phyloP scores from a whole-genome alignment of 2,888 invertebrate genomes.

The Bombyx huttoni region DNA sequence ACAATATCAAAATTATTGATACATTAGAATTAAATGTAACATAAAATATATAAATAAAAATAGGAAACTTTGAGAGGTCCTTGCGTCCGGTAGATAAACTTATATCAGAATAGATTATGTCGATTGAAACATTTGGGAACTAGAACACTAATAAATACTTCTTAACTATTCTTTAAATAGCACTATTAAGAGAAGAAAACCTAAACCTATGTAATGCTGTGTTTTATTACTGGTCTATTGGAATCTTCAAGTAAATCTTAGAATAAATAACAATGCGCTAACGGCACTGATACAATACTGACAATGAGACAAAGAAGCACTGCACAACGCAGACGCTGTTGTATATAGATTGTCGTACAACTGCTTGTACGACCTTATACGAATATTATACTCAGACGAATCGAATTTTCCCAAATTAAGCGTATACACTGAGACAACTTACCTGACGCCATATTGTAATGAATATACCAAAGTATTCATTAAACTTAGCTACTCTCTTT shows the following conservation, averaged over 20 bases:
- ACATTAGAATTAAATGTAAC: slow-evolving; percentile 26
- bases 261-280: slow-evolving; percentile 37
- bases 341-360: slow-evolving; percentile 27
- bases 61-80: slow-evolving; percentile 86
- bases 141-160: slow-evolving; percentile 5
- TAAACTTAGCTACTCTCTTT: not conserved
- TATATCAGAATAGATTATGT: slow-evolving; percentile 3
- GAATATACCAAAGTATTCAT: slow-evolving; percentile 34
- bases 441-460: slow-evolving; percentile 35
- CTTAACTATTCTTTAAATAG: slow-evolving; percentile 1
- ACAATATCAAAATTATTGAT: slow-evolving; percentile 27
- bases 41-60: slow-evolving; percentile 34
- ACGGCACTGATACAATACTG: slow-evolving; percentile 54
- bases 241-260: slow-evolving; percentile 18
- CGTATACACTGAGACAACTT: slow-evolving; percentile 57
- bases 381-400: slow-evolving; percentile 23
- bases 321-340: slow-evolving; percentile 34
- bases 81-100: slow-evolving; percentile 64
- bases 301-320: slow-evolving; percentile 52
- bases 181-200: not conserved
- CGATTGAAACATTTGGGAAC: slow-evolving; percentile 7
- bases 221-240: not conserved
- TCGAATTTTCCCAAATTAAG: slow-evolving; percentile 46
- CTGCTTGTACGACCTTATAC: slow-evolving; percentile 29
- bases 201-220: not conserved